Evolutionary conservation across 2,113 vertebrate genomes (phyloP).

Genomic region (Axis porcinus): DNA sequence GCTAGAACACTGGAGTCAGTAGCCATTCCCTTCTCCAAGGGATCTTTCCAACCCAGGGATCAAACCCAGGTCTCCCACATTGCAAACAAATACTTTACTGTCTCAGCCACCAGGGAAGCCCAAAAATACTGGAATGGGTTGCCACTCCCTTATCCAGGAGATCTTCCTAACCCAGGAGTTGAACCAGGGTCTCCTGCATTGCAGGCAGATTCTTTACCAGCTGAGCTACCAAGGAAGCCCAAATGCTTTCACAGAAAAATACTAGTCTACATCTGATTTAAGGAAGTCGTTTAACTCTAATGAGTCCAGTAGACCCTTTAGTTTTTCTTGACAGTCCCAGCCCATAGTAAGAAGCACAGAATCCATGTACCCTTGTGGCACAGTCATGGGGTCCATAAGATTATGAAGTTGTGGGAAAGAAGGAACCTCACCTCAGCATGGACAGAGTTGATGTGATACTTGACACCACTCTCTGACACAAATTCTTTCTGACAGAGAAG

Average conservation of each 20-base stretch:
- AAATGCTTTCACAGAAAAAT: background rate
- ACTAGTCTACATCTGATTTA: background rate
- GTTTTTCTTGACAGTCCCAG: background rate
- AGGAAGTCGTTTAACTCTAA: background rate
- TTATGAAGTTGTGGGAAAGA: background rate
- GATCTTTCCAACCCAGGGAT: background rate
- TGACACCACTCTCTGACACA: slow-evolving; percentile 96
- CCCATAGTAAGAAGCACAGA: background rate
- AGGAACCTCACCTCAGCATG: slow-evolving; percentile 86
- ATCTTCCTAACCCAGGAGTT: background rate
- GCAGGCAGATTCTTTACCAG: background rate
- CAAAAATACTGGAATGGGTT: background rate
- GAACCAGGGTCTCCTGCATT: background rate
- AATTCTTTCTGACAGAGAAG: slow-evolving; percentile 95
- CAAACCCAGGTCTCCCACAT: background rate
- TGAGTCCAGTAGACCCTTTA: background rate
- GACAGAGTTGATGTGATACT: slow-evolving; percentile 96
- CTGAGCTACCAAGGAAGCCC: background rate
- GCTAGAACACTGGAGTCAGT: background rate
- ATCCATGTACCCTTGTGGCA: background rate
- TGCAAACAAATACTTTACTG: background rate
- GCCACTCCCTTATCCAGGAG: background rate
- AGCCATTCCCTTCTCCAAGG: background rate
- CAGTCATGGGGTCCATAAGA: background rate
- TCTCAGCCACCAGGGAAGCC: background rate